Conservation (phyloP, 2,797 vertebrate species). For the Falco berigora region DNA sequence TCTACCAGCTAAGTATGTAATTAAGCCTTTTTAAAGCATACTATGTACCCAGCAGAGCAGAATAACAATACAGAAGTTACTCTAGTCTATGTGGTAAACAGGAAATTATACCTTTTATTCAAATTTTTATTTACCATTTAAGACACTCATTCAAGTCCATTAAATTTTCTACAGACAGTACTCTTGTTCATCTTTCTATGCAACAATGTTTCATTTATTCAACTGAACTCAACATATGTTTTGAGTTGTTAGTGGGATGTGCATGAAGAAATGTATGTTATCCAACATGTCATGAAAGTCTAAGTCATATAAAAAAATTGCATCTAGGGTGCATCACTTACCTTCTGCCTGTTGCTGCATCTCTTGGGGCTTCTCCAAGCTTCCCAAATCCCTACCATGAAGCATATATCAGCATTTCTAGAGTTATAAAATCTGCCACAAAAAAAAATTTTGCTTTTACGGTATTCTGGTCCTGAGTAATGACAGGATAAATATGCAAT, state of each 20-base stretch:
- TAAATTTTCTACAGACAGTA: neutral
- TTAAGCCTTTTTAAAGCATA: constrained; percentile 28
- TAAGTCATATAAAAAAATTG: neutral
- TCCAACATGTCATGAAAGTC: neutral
- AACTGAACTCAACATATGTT: neutral
- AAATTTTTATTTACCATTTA: constrained; percentile 17
- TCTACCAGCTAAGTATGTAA: constrained; percentile 34
- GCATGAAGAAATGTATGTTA: neutral
- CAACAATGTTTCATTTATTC: neutral
- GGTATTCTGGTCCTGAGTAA: neutral
- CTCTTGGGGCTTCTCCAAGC: neutral
- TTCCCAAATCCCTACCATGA: neutral
- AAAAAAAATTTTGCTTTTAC: neutral
- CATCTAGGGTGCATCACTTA: neutral
- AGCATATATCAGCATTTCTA: neutral
- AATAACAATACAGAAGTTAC: constrained; percentile 28
- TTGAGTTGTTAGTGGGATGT: neutral
- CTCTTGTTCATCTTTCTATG: neutral
- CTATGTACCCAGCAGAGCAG: constrained; percentile 7
- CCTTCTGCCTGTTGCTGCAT: neutral
- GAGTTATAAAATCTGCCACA: neutral
- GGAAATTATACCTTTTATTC: constrained; percentile 18
- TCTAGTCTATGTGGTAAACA: neutral
- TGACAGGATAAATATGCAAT: neutral
- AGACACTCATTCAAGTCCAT: neutral